Evolutionary conservation across 2,797 vertebrate species (phyloP).

Genomic region (Merluccius polli): DNA sequence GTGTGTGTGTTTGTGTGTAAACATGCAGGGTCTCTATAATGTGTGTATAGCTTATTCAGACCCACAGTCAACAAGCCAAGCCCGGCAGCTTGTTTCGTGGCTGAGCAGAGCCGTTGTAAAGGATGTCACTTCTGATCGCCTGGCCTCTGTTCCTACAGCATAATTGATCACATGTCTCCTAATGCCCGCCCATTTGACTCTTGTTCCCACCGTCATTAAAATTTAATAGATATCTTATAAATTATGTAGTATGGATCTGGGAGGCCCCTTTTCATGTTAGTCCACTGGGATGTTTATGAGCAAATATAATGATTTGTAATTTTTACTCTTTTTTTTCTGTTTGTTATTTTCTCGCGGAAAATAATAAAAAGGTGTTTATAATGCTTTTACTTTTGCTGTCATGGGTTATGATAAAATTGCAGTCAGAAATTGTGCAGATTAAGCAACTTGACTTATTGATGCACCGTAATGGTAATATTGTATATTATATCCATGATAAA

Average conservation of each 20-base stretch:
- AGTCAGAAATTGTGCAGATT: constrained; percentile 59
- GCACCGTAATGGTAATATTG: constrained; percentile 58
- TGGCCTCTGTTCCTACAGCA: constrained; percentile 61
- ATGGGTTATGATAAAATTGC: constrained; percentile 56
- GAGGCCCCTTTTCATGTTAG: constrained; percentile 32
- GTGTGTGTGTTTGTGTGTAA: constrained; percentile 74
- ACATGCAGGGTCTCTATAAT: constrained; percentile 72
- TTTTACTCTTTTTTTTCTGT: not conserved
- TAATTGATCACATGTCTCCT: constrained; percentile 71
- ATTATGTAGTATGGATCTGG: constrained; percentile 29
- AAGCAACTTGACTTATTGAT: constrained; percentile 69
- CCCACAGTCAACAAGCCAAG: constrained; percentile 68
- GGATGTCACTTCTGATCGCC: constrained; percentile 76
- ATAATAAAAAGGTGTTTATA: constrained; percentile 32
- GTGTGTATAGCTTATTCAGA: constrained; percentile 72
- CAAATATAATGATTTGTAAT: constrained; percentile 23
- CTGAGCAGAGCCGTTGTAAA: constrained; percentile 66
- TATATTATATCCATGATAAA: constrained; percentile 55
- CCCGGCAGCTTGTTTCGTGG: constrained; percentile 76
- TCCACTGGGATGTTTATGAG: constrained; percentile 29
- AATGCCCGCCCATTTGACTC: constrained; percentile 57
- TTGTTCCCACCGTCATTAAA: constrained; percentile 49
- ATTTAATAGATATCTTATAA: constrained; percentile 50
- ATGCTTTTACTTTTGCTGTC: constrained; percentile 32
- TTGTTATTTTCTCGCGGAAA: constrained; percentile 19